Evolutionary conservation across 2,113 vertebrate species (phyloP).

Genomic region (Lucifuga dentata): DNA sequence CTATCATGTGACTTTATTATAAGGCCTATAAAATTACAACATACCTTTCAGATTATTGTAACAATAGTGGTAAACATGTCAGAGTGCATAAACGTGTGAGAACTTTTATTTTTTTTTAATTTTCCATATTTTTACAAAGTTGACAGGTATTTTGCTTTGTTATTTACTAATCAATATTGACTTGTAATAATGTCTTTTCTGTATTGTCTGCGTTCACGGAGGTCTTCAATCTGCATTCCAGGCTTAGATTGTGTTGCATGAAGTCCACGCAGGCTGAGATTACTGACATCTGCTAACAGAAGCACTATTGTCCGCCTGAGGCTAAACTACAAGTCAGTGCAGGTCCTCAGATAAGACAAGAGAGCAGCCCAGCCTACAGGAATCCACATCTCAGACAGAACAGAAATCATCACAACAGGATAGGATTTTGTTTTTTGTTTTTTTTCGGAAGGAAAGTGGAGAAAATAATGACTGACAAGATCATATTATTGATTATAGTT

Average conservation of each 20-base stretch:
- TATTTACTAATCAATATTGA: not conserved
- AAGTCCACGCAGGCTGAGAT: conserved; percentile 17
- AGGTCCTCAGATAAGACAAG: conserved; percentile 65
- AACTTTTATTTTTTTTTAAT: too few relatives aligned
- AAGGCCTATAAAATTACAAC: too few relatives aligned
- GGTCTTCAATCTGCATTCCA: conserved; percentile 33
- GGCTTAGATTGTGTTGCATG: conserved; percentile 1
- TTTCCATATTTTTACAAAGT: not conserved
- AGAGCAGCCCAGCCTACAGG: conserved; percentile 36
- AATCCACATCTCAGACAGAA: conserved; percentile 21
- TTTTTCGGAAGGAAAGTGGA: too few relatives aligned
- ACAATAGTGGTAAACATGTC: not conserved
- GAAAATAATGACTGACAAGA: too few relatives aligned
- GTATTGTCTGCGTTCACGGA: not conserved
- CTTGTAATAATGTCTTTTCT: conserved; percentile 21
- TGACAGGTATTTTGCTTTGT: not conserved
- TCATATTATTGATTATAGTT: too few relatives aligned
- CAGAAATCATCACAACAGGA: too few relatives aligned
- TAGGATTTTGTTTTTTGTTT: too few relatives aligned
- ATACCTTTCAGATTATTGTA: not conserved
- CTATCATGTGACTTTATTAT: too few relatives aligned
- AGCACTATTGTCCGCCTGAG: conserved; percentile 58
- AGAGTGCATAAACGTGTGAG: too few relatives aligned
- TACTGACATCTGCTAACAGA: conserved; percentile 51
- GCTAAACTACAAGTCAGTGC: conserved; percentile 70